Base-by-base conservation (phyloP, 2,797 vertebrate genomes). In the Coilia nasus region DNA sequence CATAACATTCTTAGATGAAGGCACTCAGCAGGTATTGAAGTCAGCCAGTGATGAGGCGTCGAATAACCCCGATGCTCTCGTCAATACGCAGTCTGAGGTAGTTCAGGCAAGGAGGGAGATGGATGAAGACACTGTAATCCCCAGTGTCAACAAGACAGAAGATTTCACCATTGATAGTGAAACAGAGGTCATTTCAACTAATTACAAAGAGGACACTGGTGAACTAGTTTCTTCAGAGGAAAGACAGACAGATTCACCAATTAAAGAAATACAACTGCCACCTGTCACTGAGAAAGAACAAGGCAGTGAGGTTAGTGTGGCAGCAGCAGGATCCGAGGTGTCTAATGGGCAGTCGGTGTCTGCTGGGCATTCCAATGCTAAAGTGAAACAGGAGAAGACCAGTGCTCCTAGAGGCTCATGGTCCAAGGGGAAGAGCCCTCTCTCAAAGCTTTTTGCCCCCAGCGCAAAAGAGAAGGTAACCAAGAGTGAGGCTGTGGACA, bases 371-470 rank as follows among this genome's bases (percentile, higher is more conserved):
- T 64, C 87, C 82, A 90, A 88, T 85, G 90, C 88, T 85, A 91
- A 87, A 10, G 85, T 75, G 80, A 91, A 88, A 88, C 83, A 17
- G 12, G 92, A 93, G 31, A 94, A 92, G 89, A 71, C 90, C 2
- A 93, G 90, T 23, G 46, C 35, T 6, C 93, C 91, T 89, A 89
- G 91, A 75, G 93, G 93, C 80, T 95, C 94, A 5, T 95, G 91
- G 94, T 94, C 94, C 10, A 95, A 94, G 91, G 92, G 94, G 47
- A 95, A 93, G 87, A 95, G 92, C 84, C 93, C 95, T 81, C 83
- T 95, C 81, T 95, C 91, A 17, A 95, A 94, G 87, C 91, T 96
- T 47, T 96, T 96, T 83, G 90, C 91, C 23, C 90, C 93, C 62
- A 87, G 88, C 35, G 90, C 89, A 82, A 94, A 87, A 87, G 93